Percentiles rank a stretch among this genome's conserved stretches.
These are phyloP conservation scores for Microcebus jonahi DNA, from an alignment of 2,113 vertebrate genomes.

Conservation along the genomic window DNA sequence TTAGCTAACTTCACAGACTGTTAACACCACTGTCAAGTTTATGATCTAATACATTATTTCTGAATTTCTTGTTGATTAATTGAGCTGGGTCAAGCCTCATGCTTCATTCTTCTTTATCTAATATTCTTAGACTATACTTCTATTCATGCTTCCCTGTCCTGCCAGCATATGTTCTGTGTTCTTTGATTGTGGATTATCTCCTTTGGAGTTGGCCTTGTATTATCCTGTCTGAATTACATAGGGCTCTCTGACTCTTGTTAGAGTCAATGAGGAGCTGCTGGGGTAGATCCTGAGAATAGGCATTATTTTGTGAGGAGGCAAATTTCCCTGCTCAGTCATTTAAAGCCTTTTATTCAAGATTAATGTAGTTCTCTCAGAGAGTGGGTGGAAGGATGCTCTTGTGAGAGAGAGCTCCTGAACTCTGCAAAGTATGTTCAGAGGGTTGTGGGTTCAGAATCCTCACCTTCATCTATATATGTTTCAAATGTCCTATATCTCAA, in stretches of 20 bases:
- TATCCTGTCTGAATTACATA: neutral
- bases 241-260: neutral
- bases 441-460: too few species aligned
- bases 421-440: too few species aligned
- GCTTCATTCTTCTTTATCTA: neutral
- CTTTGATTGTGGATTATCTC: neutral
- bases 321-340: neutral
- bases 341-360: neutral
- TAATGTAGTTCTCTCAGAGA: neutral
- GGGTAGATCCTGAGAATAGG: neutral
- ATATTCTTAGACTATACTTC: neutral
- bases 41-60: neutral
- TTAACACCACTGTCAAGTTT: neutral
- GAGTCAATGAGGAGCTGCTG: neutral
- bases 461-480: too few species aligned
- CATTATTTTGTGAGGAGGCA: neutral
- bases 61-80: neutral
- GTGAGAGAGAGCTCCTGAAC: too few species aligned
- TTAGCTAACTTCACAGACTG: neutral
- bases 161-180: neutral
- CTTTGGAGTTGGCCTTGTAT: neutral
- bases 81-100: neutral
- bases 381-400: too few species aligned
- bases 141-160: neutral
- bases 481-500: too few species aligned